A percentile compares a stretch with the other conserved stretches of the same genome.
These are phyloP conservation scores for Myripristis jacobus DNA, from an alignment of 2,797 vertebrate species.

Conservation along the genomic window DNA sequence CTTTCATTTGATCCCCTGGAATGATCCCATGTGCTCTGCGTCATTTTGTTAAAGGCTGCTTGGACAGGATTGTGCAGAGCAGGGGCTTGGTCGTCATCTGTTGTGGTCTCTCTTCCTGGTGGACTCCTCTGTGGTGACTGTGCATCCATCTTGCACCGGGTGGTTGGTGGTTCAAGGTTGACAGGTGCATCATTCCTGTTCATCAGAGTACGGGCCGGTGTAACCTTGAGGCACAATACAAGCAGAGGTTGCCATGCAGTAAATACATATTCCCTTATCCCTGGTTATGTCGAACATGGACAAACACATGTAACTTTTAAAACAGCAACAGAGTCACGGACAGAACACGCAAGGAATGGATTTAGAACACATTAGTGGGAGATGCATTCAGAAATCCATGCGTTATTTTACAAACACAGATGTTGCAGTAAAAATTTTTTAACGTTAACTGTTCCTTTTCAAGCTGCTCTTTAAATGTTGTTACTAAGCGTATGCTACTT, in stretches of 20 bases:
- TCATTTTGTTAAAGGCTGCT: slow-evolving; percentile 50
- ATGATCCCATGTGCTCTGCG: slow-evolving; percentile 60
- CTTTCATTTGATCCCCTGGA: slow-evolving; percentile 74
- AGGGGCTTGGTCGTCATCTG: slow-evolving; percentile 52
- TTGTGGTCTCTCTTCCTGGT: slow-evolving; percentile 28
- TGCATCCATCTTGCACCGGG: slow-evolving; percentile 12
- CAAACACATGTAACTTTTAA: slow-evolving; percentile 63
- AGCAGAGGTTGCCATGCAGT: slow-evolving; percentile 73
- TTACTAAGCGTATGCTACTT: neutral
- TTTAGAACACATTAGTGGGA: slow-evolving; percentile 12
- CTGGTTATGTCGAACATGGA: slow-evolving; percentile 54
- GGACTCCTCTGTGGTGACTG: slow-evolving; percentile 49
- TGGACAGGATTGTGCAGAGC: slow-evolving; percentile 41
- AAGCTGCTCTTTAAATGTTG: neutral
- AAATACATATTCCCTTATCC: slow-evolving; percentile 73
- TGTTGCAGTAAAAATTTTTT: slow-evolving; percentile 9
- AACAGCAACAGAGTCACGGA: slow-evolving; percentile 64
- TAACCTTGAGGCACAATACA: slow-evolving; percentile 78
- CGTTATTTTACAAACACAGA: slow-evolving; percentile 4
- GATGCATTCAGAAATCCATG: neutral
- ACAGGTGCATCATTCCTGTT: slow-evolving; percentile 74
- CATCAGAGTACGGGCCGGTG: slow-evolving; percentile 64
- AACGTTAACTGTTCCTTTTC: neutral
- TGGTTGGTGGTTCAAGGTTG: slow-evolving; percentile 52
- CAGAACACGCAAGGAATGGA: slow-evolving; percentile 42